Conservation (phyloP, 2,888 invertebrate species). For the Brachycybe producta region DNA sequence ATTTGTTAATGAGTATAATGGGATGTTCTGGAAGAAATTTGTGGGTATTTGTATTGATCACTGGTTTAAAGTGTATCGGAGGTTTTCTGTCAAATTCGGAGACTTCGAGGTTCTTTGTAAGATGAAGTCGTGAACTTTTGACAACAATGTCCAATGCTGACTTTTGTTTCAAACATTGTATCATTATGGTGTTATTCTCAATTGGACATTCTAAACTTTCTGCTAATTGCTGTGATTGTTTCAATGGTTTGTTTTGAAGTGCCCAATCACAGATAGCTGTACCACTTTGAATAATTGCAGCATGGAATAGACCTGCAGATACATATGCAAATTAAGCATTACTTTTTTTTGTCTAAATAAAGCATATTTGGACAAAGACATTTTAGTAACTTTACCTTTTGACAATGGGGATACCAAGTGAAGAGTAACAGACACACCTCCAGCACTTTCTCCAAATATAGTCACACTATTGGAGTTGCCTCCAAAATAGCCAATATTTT, state of each 20-base stretch:
- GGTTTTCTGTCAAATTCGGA: too few relatives aligned
- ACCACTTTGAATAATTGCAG: constrained; percentile 15
- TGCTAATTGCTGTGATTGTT: too few relatives aligned
- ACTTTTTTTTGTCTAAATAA: neutral
- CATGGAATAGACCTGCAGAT: constrained; percentile 16
- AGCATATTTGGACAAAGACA: too few relatives aligned
- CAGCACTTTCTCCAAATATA: constrained; percentile 15
- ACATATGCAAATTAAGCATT: neutral
- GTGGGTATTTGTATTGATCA: too few relatives aligned
- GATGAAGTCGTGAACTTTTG: too few relatives aligned
- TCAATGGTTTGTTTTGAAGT: too few relatives aligned
- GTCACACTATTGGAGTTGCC: constrained; percentile 12
- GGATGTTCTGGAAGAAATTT: too few relatives aligned
- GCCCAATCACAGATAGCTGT: neutral
- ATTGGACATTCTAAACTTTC: neutral
- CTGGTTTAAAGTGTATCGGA: too few relatives aligned
- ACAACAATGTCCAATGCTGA: constrained; percentile 5
- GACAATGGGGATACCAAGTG: constrained; percentile 6
- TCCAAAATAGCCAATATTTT: constrained; percentile 8
- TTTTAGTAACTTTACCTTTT: too few relatives aligned
- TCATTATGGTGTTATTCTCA: neutral
- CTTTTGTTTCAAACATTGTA: neutral
- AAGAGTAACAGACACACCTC: neutral
- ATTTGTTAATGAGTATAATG: too few relatives aligned
- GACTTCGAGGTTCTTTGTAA: too few relatives aligned